These are phyloP conservation scores for Octonoba sinensis DNA, from an alignment of 2,888 invertebrate genomes.

Conservation along the genomic window DNA sequence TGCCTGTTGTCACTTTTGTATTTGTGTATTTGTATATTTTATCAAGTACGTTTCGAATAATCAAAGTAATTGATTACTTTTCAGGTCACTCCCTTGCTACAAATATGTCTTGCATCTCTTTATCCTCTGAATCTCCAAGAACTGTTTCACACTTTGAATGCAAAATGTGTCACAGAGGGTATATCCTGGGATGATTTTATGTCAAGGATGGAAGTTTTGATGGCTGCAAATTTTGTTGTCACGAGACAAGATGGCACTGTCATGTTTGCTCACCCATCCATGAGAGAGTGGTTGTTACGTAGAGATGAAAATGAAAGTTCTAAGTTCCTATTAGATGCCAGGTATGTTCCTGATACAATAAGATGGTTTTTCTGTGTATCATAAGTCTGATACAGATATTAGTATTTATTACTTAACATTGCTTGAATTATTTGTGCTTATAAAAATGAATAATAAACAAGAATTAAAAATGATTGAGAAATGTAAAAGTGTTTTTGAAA, in stretches of 20 bases:
- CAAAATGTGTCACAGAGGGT: conserved; percentile 83
- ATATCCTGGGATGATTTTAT: conserved; percentile 92
- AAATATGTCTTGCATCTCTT: conserved; percentile 90
- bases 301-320: conserved; percentile 79
- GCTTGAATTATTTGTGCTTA: no score
- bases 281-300: conserved; percentile 95
- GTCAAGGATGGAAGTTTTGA: conserved; percentile 85
- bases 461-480: no score
- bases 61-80: not conserved
- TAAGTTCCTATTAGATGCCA: conserved; percentile 93
- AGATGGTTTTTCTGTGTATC: no score
- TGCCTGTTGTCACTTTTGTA: no score
- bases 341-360: conserved; percentile 72
- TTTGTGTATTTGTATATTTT: no score
- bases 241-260: conserved; percentile 92
- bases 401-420: not conserved
- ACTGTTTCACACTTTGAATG: conserved; percentile 93
- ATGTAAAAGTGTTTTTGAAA: no score
- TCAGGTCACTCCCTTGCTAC: conserved; percentile 84
- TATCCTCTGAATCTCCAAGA: conserved; percentile 90
- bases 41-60: not conserved
- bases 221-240: conserved; percentile 83
- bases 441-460: no score
- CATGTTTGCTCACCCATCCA: conserved; percentile 98
- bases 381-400: not conserved